Base-by-base conservation (phyloP, 2,888 invertebrate genomes). In the Nysson spinosus region DNA sequence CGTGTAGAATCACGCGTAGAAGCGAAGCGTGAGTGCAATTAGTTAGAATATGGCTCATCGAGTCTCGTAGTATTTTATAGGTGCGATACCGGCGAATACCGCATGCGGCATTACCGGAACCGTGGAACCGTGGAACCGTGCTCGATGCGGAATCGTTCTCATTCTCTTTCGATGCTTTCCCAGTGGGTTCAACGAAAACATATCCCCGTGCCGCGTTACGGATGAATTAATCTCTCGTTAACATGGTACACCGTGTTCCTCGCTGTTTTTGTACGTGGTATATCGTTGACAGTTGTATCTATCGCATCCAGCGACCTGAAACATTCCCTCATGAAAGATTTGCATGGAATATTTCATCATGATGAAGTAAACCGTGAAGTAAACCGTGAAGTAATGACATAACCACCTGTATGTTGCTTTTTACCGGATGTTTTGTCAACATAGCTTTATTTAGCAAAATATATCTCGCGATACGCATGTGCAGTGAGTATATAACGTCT, bases 21-120 rank as follows among this genome's bases (percentile, higher is more conserved):
- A 24, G 5, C 20, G 9, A 24, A 16, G 12, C 52, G 17, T 54
- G 52, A 22, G 52, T 30, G 66, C 68, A 74, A 77, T 77, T 74
- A 76, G 73, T 74, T 72, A 68, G 54, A 11, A 26, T n/a, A 43
- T 50, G 54, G 62, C 39, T 49, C 49, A 62, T 64, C 62, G 62
- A 49, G 49, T 61, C 61, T 60, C 62, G 47, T 42, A 49, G 62
- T 43, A 54, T 43, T 64, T 64, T 37, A 49, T 43, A 24, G 56
- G 28, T 42, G 39, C 14, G 64, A n/a, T n/a, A n/a, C n/a, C n/a
- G 54, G 54, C 24, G 20, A 17, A 26, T 14, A 32, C n/a, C n/a
- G n/a, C 16, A 26, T 35, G 42, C 56, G 46, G 44, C 44, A 63
- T 56, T 55, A 61, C 55, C 12, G 26, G 39, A 43, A 28, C 24